Conservation (phyloP, 2,888 invertebrate species). For the Drosophila putrida region DNA sequence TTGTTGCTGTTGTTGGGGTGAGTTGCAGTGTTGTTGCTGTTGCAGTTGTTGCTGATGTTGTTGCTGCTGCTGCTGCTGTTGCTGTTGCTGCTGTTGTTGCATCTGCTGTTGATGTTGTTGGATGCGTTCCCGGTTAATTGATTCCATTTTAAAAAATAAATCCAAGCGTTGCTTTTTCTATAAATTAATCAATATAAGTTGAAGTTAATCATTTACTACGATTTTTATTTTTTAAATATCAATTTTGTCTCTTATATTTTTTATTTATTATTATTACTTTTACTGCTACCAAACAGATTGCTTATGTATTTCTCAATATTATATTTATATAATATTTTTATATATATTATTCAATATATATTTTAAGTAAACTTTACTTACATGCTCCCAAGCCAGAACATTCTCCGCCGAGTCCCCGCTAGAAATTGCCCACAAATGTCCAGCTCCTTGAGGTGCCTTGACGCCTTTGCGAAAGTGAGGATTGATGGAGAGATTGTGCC, state of each 20-base stretch:
- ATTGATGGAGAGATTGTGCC: conserved; percentile 96
- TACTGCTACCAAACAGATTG: no score
- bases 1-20: conserved; percentile 54
- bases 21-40: conserved; percentile 39
- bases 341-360: no score
- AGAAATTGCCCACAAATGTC: conserved; percentile 95
- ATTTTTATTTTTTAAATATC: no score
- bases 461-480: conserved; percentile 95
- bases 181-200: background rate
- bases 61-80: conserved; percentile 52
- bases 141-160: conserved; percentile 86
- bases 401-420: conserved; percentile 87
- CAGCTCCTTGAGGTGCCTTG: conserved; percentile 94
- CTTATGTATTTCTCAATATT: no score
- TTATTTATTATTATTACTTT: no score
- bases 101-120: conserved; percentile 80
- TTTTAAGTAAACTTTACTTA: conserved; percentile 73
- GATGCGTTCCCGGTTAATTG: conserved; percentile 83
- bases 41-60: conserved; percentile 55
- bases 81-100: conserved; percentile 67
- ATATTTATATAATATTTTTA: no score
- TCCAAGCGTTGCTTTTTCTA: conserved; percentile 87
- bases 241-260: no score
- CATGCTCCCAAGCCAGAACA: conserved; percentile 87
- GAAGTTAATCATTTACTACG: no score